Evolutionary conservation across 2,888 invertebrate genomes (phyloP).

Genomic region (Magallana nippona): DNA sequence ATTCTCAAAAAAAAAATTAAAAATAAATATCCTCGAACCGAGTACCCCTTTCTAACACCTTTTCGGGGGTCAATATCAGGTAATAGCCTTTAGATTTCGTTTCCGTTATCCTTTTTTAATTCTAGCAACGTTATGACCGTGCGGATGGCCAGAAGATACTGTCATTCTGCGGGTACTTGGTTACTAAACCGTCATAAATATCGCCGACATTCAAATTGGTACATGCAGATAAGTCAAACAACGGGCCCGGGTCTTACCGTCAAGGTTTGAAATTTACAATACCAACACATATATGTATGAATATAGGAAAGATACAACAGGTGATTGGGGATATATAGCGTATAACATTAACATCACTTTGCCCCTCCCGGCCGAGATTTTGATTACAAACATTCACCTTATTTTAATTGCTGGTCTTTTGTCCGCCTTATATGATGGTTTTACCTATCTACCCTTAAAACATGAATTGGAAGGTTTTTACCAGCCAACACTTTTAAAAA

Average conservation of each 20-base stretch:
- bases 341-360: too few species aligned
- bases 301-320: background rate
- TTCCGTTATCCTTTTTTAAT: background rate
- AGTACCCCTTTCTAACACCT: background rate
- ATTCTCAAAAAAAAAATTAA: too few species aligned
- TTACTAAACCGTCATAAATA: slow-evolving; percentile 1
- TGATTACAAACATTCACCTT: too few species aligned
- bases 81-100: background rate
- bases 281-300: background rate
- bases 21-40: too few species aligned
- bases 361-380: too few species aligned
- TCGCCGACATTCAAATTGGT: slow-evolving; percentile 27
- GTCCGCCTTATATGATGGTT: too few species aligned
- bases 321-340: too few species aligned
- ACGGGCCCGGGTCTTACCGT: background rate
- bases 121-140: slow-evolving; percentile 25
- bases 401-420: too few species aligned
- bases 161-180: background rate
- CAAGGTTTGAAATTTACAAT: too few species aligned
- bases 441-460: too few species aligned
- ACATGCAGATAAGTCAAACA: background rate
- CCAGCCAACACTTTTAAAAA: too few species aligned
- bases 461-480: too few species aligned
- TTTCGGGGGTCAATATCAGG: background rate
- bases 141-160: background rate